Evolutionary conservation across 2,797 vertebrate species (phyloP), one percentile per base, ranked within the genome.

Genomic region (Melanotaenia maccullochi): DNA sequence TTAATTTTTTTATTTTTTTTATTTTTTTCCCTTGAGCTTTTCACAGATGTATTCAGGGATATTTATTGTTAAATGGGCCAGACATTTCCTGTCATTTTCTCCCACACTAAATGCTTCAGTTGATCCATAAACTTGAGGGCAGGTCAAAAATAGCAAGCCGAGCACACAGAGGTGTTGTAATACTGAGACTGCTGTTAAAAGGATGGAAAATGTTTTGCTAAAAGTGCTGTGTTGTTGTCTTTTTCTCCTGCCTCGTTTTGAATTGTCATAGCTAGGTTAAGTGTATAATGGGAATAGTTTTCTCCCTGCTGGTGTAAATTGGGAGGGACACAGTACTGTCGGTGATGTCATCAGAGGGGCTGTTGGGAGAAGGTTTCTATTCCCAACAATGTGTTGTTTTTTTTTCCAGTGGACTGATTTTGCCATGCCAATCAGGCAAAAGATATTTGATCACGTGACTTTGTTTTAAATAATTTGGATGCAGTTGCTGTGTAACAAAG

Each of bases 81-180:
- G 78, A 90, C 84, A 68, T 91, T 94, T 94, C 92, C 93, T 92
- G 92, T 85, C 77, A 79, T 92, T 91, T 90, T 85, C 85, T 89
- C 81, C 82, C 83, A 84, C 84, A 86, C 83, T 89, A 83, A 93
- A 91, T 49, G 71, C 76, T 61, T 33, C 70, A 83, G 81, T 85
- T 75, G 76, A 84, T 85, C 85, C 75, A 82, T 73, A 85, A 88
- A 82, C 60, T 24, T 68, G 56, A 70, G 78, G 82, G 73, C 70
- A 60, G 61, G 78, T 86, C 81, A 78, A 79, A 85, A 86, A 87
- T 88, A 76, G 75, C 20, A 68, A 28, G 32, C 63, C 13, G 68
- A 36, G 28, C 61, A 40, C 60, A 54, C 73, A 33, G 42, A 69
- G 56, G 67, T 75, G 68, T 60, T 76, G 49, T 62, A 71, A 68